phyloP scores from a whole-genome alignment of 2,888 invertebrate species.

The Psylliodes chrysocephalus region DNA sequence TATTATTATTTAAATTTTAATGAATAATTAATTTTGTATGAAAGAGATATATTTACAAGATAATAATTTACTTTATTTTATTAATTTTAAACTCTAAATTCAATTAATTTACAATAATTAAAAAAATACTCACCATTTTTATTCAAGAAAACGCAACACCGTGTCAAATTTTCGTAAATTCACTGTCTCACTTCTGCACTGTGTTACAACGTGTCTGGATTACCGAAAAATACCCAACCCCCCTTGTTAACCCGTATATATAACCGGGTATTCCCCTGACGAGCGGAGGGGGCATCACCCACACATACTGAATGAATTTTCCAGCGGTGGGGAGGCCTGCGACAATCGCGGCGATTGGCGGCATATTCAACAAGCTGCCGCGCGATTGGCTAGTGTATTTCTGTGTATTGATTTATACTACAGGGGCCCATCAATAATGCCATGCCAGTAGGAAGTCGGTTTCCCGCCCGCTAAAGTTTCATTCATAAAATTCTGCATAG shows the following conservation, averaged over 20 bases:
- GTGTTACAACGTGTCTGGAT: neutral
- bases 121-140: neutral
- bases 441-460: slow-evolving; percentile 32
- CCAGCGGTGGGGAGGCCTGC: slow-evolving; percentile 59
- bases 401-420: slow-evolving; percentile 58
- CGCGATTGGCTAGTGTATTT: slow-evolving; percentile 56
- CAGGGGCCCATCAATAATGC: slow-evolving; percentile 51
- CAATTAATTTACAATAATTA: too few relatives aligned
- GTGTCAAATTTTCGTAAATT: neutral
- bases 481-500: slow-evolving; percentile 54
- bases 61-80: too few relatives aligned
- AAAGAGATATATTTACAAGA: too few relatives aligned
- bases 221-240: slow-evolving; percentile 56
- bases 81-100: too few relatives aligned
- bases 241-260: slow-evolving; percentile 58
- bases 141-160: neutral
- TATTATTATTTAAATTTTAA: too few relatives aligned
- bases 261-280: slow-evolving; percentile 60
- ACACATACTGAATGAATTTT: slow-evolving; percentile 77
- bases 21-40: too few relatives aligned
- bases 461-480: slow-evolving; percentile 49
- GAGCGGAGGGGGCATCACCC: slow-evolving; percentile 63
- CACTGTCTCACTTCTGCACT: neutral
- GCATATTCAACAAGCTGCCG: slow-evolving; percentile 53
- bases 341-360: slow-evolving; percentile 57